Conservation (phyloP, 2,113 vertebrate genomes). For the Centropus unirufus region DNA sequence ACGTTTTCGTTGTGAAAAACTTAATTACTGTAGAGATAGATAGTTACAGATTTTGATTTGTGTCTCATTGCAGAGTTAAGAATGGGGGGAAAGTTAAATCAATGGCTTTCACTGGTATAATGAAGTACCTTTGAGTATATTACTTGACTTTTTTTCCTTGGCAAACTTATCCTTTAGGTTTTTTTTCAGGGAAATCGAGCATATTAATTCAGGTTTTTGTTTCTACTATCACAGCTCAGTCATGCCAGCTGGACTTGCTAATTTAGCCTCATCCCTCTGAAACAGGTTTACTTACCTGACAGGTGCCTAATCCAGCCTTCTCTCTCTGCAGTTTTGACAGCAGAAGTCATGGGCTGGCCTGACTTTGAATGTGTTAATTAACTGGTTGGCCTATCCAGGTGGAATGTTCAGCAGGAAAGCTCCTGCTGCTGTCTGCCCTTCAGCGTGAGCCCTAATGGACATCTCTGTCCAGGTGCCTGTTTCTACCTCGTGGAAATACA, state of each 20-base stretch:
- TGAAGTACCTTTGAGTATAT: neutral
- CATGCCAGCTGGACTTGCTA: neutral
- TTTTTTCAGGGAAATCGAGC: neutral
- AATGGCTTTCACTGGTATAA: neutral
- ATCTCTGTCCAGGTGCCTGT: too few species aligned
- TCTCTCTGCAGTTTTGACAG: neutral
- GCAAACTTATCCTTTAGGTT: neutral
- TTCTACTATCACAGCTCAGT: rapidly evolving
- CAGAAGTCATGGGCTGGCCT: rapidly evolving
- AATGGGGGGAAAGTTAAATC: neutral
- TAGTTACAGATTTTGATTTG: neutral
- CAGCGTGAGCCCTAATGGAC: neutral
- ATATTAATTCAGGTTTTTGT: neutral
- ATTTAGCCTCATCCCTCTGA: neutral
- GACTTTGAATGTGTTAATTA: neutral
- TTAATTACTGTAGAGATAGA: neutral
- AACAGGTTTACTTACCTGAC: rapidly evolving
- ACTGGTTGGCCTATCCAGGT: neutral
- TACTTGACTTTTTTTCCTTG: neutral
- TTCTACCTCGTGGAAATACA: neutral
- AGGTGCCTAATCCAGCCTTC: neutral
- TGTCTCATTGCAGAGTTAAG: neutral
- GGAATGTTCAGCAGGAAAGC: neutral
- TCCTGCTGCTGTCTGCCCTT: neutral
- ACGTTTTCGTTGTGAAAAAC: neutral